Evolutionary conservation across 2,797 vertebrate species (phyloP), one percentile per base, ranked within the genome.

Genomic region (Chaetophractus vellerosus): DNA sequence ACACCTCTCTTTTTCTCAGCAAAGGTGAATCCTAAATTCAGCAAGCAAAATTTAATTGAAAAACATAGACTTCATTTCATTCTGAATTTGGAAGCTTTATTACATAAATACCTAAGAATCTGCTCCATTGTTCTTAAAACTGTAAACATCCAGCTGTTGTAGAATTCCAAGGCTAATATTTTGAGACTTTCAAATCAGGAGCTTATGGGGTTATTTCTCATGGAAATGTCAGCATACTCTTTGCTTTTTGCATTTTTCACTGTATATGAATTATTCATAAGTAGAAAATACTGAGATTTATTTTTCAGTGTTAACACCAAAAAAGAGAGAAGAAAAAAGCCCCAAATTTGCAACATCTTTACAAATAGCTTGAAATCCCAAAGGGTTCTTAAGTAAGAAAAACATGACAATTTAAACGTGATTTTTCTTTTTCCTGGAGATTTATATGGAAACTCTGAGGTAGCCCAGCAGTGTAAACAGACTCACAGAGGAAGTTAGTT

Each of bases 181-280:
- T 72, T 69, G 55, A 87, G 55, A 88, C 85, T 92, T 82, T 88
- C 38, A 95, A 92, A 82, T 95, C 31, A 52, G 68, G 69, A 94
- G 72, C 41, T 57, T 33, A 72, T 8, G 7, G 45, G 9, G 26
- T 64, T 68, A 91, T 91, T 91, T 94, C 21, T 66, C 59, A 38
- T 48, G 89, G 33, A 89, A 97, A 83, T 84, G 72, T 28, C 81
- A 93, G 31, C n/a, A 52, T 4, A 41, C 12, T 59, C 52, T 90
- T 90, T 76, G 45, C 24, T n/a, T 95, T 80, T 57, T 69, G 66
- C 18, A 76, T 79, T 69, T 91, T 94, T 55, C 11, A 69, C 38
- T 93, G n/a, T 45, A 7, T 71, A 48, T 96, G 69, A 96, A 95
- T 97, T 96, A 96, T 92, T 96, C 52, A 80, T 90, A 71, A 74